Percentiles rank a stretch among this genome's conserved stretches.
These are phyloP conservation scores for Drosophila persimilis DNA, from an alignment of 1,140 invertebrate species.

Conservation along the genomic window DNA sequence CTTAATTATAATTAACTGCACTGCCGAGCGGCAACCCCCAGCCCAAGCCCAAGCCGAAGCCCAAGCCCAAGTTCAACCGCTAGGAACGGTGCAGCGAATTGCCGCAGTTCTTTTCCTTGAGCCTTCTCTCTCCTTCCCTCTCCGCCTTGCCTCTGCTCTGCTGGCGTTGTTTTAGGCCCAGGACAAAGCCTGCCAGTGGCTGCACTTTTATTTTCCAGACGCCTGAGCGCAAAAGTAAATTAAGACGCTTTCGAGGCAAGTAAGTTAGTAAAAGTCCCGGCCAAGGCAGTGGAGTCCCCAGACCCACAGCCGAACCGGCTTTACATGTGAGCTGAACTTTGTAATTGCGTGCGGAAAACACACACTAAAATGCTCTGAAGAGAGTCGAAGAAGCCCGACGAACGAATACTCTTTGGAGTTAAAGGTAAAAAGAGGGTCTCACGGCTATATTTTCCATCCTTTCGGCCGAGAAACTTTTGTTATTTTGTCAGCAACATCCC, in stretches of 20 bases:
- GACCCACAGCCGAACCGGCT: conserved; percentile 10
- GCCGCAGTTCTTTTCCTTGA: conserved; percentile 41
- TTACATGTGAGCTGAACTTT: conserved; percentile 53
- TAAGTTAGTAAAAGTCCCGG: conserved; percentile 64
- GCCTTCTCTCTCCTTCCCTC: neutral
- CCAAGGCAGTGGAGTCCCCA: conserved; percentile 21
- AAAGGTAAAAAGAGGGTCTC: too few relatives aligned
- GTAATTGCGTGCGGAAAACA: conserved; percentile 56
- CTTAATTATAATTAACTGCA: conserved; percentile 83
- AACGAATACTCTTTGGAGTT: conserved; percentile 13
- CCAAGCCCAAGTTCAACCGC: conserved; percentile 66
- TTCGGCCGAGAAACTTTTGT: too few relatives aligned
- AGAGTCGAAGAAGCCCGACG: neutral
- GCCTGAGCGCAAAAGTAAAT: conserved; percentile 76
- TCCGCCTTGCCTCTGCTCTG: neutral
- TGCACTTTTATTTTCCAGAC: conserved; percentile 70
- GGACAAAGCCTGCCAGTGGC: conserved; percentile 36
- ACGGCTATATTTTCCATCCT: too few relatives aligned
- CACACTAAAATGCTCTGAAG: conserved; percentile 7
- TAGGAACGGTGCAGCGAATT: conserved; percentile 73
- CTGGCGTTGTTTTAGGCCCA: conserved; percentile 54
- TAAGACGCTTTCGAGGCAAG: conserved; percentile 59
- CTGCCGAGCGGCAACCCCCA: conserved; percentile 32
- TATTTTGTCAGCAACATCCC: too few relatives aligned
- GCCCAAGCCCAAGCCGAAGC: conserved; percentile 35